These are phyloP conservation scores for Condylura cristata DNA, from an alignment of 2,113 vertebrate genomes.

Conservation along the genomic window DNA sequence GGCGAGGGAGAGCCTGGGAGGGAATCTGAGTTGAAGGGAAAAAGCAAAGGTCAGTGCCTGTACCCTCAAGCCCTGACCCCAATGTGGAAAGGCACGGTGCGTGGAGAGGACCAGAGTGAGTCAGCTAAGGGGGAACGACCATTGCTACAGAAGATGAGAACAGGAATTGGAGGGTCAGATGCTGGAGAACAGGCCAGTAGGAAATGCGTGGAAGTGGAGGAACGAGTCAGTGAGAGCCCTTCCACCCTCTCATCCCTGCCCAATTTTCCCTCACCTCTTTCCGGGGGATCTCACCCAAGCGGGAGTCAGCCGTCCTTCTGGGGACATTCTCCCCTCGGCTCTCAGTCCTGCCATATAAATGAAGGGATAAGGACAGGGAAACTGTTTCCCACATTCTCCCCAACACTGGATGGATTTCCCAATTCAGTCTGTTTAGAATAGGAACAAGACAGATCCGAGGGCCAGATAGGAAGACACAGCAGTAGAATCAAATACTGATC, in stretches of 20 bases:
- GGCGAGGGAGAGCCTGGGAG: constrained; percentile 70
- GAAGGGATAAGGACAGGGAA: background rate
- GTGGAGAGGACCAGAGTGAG: background rate
- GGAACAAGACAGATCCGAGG: background rate
- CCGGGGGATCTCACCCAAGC: constrained; percentile 67
- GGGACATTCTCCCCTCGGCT: constrained; percentile 34
- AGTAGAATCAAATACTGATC: background rate
- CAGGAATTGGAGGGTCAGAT: background rate
- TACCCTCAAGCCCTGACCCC: background rate
- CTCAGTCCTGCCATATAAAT: constrained; percentile 59
- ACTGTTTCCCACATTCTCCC: background rate
- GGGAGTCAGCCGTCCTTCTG: constrained; percentile 71
- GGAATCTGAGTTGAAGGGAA: constrained; percentile 18
- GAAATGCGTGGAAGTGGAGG: background rate
- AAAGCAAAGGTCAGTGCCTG: background rate
- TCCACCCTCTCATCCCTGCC: background rate
- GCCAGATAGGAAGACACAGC: background rate
- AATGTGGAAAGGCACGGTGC: background rate
- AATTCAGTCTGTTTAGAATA: constrained; percentile 18
- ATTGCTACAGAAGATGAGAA: accelerated
- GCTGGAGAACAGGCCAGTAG: background rate
- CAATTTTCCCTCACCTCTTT: constrained; percentile 77
- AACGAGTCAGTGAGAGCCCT: background rate
- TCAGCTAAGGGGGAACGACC: background rate
- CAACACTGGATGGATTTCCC: background rate